Evolutionary conservation across 2,797 vertebrate genomes (phyloP).

Genomic region (Danio aesculapii): DNA sequence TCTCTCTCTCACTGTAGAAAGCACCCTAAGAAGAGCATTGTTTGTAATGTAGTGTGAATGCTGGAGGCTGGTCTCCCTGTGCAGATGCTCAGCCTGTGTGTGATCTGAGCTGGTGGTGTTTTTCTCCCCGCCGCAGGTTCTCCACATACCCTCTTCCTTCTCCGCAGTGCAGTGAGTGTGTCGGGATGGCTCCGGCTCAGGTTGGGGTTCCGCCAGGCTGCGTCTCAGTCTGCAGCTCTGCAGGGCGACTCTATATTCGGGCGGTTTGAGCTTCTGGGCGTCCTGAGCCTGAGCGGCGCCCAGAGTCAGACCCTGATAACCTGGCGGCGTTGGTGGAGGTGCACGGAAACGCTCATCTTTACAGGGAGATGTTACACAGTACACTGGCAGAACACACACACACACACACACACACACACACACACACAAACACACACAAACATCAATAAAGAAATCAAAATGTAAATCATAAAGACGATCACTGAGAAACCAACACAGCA

Average conservation of each 20-base stretch:
- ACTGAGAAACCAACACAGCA: constrained; percentile 74
- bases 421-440: constrained; percentile 41
- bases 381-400: constrained; percentile 84
- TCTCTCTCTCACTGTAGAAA: no score
- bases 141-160: constrained; percentile 93
- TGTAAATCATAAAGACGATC: constrained; percentile 71
- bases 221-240: constrained; percentile 94
- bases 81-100: no score
- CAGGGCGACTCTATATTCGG: constrained; percentile 96
- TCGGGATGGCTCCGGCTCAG: constrained; percentile 19
- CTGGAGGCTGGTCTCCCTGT: no score
- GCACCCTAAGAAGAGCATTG: no score
- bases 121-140: neutral
- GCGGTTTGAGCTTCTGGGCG: constrained; percentile 82
- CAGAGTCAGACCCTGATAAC: constrained; percentile 96
- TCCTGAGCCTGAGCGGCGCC: constrained; percentile 85
- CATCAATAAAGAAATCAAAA: constrained; percentile 69
- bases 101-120: neutral
- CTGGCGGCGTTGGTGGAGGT: constrained; percentile 95
- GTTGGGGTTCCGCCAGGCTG: constrained; percentile 69
- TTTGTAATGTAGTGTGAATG: no score
- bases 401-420: constrained; percentile 48
- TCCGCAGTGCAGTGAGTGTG: constrained; percentile 78
- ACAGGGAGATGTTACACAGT: constrained; percentile 96
- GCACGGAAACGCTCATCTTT: constrained; percentile 96